These are phyloP conservation scores for Cyprinus carpio DNA, from an alignment of 2,113 vertebrate genomes.

Conservation along the genomic window DNA sequence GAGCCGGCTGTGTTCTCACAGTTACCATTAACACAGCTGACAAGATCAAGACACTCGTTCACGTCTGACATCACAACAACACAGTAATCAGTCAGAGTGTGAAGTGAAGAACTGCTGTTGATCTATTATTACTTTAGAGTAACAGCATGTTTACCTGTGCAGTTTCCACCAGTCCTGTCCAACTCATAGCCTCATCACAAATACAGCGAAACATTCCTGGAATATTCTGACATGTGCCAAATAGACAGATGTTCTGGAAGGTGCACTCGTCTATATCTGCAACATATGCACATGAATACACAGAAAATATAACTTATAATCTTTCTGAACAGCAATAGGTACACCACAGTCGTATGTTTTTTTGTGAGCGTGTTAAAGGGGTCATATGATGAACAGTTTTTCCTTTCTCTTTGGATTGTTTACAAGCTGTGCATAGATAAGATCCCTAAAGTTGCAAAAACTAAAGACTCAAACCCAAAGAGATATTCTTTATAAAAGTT, in stretches of 20 bases:
- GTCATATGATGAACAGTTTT: too few species aligned
- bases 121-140: not conserved
- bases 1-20: constrained; percentile 83
- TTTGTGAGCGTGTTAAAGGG: too few species aligned
- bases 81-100: not conserved
- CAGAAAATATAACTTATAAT: not conserved
- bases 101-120: not conserved
- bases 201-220: constrained; percentile 84
- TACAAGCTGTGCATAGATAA: too few species aligned
- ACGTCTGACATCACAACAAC: constrained; percentile 72
- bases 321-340: not conserved
- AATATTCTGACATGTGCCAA: constrained; percentile 84
- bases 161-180: constrained; percentile 80
- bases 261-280: constrained; percentile 84
- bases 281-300: constrained; percentile 19
- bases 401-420: too few species aligned
- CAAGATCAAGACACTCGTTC: constrained; percentile 83
- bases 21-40: constrained; percentile 85
- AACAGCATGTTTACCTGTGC: constrained; percentile 75
- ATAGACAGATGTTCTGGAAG: constrained; percentile 84
- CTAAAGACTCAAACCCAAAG: too few species aligned
- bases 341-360: not conserved
- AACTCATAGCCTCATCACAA: constrained; percentile 84
- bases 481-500: too few species aligned
- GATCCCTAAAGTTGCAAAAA: too few species aligned